Evolutionary conservation across 2,888 invertebrate genomes (phyloP), one percentile per base, ranked within the genome.

Genomic region (Empis livida): DNA sequence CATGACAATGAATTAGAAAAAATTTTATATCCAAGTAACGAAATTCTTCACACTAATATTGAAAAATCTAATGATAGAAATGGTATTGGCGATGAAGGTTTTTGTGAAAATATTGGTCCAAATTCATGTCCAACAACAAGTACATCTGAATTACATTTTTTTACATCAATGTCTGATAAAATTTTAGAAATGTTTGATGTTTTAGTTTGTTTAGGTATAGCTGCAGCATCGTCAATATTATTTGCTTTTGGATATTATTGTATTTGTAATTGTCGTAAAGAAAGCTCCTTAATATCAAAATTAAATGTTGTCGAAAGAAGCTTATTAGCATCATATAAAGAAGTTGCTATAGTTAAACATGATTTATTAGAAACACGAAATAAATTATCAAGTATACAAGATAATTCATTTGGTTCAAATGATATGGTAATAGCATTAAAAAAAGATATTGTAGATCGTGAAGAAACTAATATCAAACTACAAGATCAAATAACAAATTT

Each of bases 191-290:
- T 62, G 42, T 73, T 73, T 53, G 70, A 76, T 15, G 56, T 77
- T 3, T 59, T 82, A 13, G 72, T 78, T 2, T 80, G 77, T 61
- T 68, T 82, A 31, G 60, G 74, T 13, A 75, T 84, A 43, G 79
- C 84, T n/a, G 82, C 84, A 4, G 67, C 76, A n/a, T 79, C 84
- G 1, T 78, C 83, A 1, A 70, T 87, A 9, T 64, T 84, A 44
- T 87, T 89, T 59, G 76, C 80, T 15, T 73, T 87, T 49, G 84
- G 84, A 17, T 84, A 85, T 67, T 82, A 86, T 63, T 81, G 82
- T 56, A 78, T 87, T 51, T 86, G 86, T 65, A 85, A 82, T 60
- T 79, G 74, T 57, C 76, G 80, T 53, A 77, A 81, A 57, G 86
- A 86, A 60, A 75, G 78, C 43, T 75, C 77, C 45, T 72, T 88